A percentile compares a stretch with the other conserved stretches of the same genome.
Evolutionary conservation across 2,888 invertebrate species (phyloP).

Genomic region (Drosophila multiciliata): DNA sequence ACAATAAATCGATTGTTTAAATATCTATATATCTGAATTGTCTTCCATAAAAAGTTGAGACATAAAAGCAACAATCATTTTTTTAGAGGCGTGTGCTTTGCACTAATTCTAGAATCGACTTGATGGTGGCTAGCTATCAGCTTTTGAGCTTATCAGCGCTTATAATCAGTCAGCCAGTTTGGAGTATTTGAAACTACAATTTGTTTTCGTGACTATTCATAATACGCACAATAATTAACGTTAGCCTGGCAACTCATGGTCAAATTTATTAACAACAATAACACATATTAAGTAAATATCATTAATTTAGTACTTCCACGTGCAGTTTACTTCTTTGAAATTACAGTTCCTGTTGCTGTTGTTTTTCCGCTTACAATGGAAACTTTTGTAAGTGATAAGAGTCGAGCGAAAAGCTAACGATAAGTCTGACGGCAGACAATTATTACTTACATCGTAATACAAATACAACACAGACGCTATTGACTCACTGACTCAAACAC

Average conservation of each 20-base stretch:
- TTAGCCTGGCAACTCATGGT: neutral
- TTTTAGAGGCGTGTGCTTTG: constrained; percentile 32
- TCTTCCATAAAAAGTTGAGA: constrained; percentile 8
- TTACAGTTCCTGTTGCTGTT: neutral
- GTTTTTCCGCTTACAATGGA: constrained; percentile 7
- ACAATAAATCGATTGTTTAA: constrained; percentile 4
- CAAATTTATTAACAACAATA: constrained; percentile 2
- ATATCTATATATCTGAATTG: neutral
- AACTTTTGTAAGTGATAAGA: constrained; percentile 4
- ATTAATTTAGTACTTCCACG: neutral
- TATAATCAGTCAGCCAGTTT: constrained; percentile 37
- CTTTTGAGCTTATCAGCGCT: constrained; percentile 17
- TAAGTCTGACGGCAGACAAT: neutral
- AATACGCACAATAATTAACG: constrained; percentile 50
- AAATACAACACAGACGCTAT: constrained; percentile 1
- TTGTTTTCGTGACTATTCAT: constrained; percentile 48
- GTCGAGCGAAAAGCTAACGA: neutral
- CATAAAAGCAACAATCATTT: constrained; percentile 1
- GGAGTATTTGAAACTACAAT: constrained; percentile 4
- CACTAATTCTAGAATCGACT: constrained; percentile 1
- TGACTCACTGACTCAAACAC: constrained; percentile 18
- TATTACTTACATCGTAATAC: neutral
- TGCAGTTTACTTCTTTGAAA: neutral
- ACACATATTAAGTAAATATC: neutral
- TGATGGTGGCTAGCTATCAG: constrained; percentile 31